Conservation (phyloP, 2,113 vertebrate species). For the Capra hircus region DNA sequence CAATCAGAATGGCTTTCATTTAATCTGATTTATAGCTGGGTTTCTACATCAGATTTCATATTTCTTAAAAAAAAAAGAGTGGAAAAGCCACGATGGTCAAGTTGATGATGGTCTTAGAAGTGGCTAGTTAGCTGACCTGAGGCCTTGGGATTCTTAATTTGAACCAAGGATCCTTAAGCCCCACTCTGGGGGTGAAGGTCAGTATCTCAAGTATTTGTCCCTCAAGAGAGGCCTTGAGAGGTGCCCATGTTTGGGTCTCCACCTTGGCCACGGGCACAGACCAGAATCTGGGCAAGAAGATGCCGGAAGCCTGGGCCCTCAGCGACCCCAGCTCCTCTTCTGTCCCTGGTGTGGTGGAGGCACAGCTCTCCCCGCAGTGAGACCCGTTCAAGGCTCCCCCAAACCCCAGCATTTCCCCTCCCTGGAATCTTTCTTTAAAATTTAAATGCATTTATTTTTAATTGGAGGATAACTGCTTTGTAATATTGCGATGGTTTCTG, state of each 20-base stretch:
- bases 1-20: neutral
- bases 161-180: neutral
- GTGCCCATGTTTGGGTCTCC: neutral
- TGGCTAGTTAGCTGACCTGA: neutral
- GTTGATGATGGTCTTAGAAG: neutral
- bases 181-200: neutral
- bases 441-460: neutral
- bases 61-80: neutral
- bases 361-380: accelerated
- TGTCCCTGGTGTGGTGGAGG: neutral
- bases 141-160: neutral
- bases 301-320: too few species aligned
- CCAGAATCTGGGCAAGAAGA: neutral
- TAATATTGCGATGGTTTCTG: neutral
- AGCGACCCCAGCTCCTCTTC: neutral
- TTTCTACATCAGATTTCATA: neutral
- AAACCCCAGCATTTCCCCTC: neutral
- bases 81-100: neutral
- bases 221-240: neutral
- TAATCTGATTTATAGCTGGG: neutral
- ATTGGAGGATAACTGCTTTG: neutral
- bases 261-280: neutral
- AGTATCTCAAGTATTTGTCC: neutral
- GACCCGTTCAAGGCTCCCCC: accelerated
- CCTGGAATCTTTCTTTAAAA: neutral